These are phyloP conservation scores for Lordiphosa mommai DNA, from an alignment of 1,140 invertebrate species.

Conservation along the genomic window DNA sequence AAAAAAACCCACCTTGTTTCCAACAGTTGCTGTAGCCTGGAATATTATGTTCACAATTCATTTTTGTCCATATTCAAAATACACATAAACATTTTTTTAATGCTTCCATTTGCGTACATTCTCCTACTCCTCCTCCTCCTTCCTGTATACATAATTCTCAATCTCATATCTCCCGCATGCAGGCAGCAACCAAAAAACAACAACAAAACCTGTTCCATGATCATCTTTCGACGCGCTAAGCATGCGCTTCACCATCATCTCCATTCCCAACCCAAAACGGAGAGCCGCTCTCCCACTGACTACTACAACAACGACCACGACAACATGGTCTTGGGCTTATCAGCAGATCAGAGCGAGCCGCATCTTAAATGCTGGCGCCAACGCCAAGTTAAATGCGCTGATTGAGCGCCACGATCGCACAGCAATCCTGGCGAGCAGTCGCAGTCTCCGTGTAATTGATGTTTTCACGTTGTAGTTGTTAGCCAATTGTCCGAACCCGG, in stretches of 20 bases:
- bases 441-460: conserved; percentile 57
- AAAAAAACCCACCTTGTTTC: too few species aligned
- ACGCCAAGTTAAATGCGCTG: conserved; percentile 71
- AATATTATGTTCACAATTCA: too few species aligned
- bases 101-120: conserved; percentile 19
- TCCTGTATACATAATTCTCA: conserved; percentile 41
- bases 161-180: conserved; percentile 54
- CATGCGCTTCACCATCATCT: conserved; percentile 4
- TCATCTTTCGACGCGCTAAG: conserved; percentile 8
- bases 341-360: conserved; percentile 75
- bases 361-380: conserved; percentile 79
- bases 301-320: conserved; percentile 19
- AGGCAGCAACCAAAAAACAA: conserved; percentile 14
- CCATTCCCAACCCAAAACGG: conserved; percentile 9
- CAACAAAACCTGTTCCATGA: conserved; percentile 49
- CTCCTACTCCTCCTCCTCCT: not conserved
- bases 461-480: conserved; percentile 77
- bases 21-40: too few species aligned
- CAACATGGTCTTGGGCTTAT: conserved; percentile 68
- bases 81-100: conserved; percentile 18
- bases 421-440: conserved; percentile 31
- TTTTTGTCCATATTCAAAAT: too few species aligned
- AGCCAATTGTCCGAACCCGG: conserved; percentile 55
- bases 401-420: conserved; percentile 62
- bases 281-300: conserved; percentile 18